Evolutionary conservation across 2,888 invertebrate species (phyloP), one percentile per base, ranked within the genome.

Genomic region (Scaptomyza caliginosa): DNA sequence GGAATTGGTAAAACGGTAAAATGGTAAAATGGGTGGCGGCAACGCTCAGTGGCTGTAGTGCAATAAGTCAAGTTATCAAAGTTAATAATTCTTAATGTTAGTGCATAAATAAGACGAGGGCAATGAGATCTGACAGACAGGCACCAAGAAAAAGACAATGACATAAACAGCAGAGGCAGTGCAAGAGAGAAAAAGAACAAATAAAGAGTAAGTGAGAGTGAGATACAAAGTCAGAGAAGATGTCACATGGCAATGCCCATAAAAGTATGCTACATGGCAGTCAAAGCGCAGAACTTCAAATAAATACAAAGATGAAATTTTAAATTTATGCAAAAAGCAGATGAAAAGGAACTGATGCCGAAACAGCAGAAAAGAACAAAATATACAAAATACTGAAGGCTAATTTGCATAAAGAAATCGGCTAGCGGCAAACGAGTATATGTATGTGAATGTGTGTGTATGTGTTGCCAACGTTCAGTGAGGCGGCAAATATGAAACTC

Each of bases 31-130:
- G 10, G 50, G 3, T 0, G 45, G 34, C 17, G 38, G 43, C 46
- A 40, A n/a, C n/a, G n/a, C 46, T 50, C 60, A 49, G 49, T 55
- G 55, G 21, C 65, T 43, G 64, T 77, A 74, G 81, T 82, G 82
- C 78, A 76, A 86, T 83, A 84, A 84, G 77, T 77, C 77, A 77
- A 77, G 74, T 84, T 84, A 84, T 84, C 83, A 84, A 81, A 84
- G 86, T 84, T 86, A 84, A 84, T 84, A 84, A 84, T 84, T 86
- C 83, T 72, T 86, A 86, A 86, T 86, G 83, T 86, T 81, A 77
- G 83, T 84, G 86, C 84, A 84, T 86, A 86, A 81, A 86, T 73
- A 84, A 86, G 77, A 67, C 42, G 45, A 43, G 63, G 68, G 77
- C 69, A 70, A 67, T 71, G 57, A 55, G 64, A 24, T 30, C 28